Conservation (phyloP, 2,113 vertebrate genomes). For the Oryctolagus cuniculus region DNA sequence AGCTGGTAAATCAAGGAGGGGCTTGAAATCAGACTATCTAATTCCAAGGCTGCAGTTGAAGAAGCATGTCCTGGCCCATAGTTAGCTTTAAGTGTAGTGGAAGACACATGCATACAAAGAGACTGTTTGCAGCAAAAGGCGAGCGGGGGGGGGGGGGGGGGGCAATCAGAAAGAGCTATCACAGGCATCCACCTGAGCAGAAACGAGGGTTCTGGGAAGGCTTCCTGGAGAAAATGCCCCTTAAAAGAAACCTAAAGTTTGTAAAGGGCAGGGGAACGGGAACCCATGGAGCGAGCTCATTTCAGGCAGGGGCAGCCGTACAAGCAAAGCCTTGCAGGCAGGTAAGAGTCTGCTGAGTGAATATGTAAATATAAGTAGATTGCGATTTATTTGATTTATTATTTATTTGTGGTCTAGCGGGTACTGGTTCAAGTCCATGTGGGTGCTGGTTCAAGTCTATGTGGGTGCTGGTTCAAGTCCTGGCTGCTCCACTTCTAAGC, state of each 20-base stretch:
- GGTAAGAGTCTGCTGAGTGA: neutral
- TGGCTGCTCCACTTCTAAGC: too few species aligned
- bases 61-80: neutral
- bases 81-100: neutral
- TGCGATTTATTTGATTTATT: neutral
- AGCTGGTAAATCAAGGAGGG: neutral
- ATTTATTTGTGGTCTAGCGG: too few species aligned
- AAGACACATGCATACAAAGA: neutral
- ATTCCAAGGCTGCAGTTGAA: neutral
- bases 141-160: too few species aligned
- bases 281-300: neutral
- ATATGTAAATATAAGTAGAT: neutral
- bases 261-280: neutral
- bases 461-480: too few species aligned
- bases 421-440: too few species aligned
- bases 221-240: neutral
- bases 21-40: neutral
- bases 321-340: neutral
- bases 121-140: neutral
- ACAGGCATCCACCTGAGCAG: neutral
- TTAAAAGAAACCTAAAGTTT: neutral
- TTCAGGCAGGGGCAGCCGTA: neutral
- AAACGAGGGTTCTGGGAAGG: neutral
- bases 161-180: neutral
- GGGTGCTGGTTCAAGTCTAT: too few species aligned